Evolutionary conservation across 1,140 invertebrate species (phyloP).

Genomic region (Drosophila bocki): DNA sequence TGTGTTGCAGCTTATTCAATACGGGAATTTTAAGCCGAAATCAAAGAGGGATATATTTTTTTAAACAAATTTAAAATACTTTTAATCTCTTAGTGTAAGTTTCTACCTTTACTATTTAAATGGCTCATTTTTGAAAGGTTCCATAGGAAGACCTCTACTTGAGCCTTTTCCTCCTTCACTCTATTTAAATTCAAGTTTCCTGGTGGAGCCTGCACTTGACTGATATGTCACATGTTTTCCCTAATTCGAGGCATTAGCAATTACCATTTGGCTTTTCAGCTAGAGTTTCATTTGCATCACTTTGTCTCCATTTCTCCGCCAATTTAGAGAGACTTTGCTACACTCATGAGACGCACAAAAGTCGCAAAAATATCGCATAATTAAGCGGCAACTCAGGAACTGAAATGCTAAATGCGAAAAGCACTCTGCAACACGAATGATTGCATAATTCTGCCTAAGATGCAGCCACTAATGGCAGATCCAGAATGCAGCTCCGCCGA

Average conservation of each 20-base stretch:
- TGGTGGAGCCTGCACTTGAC: slow-evolving; percentile 9
- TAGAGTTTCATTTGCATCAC: slow-evolving; percentile 1
- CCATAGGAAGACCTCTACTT: neutral
- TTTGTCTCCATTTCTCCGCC: slow-evolving; percentile 16
- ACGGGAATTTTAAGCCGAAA: neutral
- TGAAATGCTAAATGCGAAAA: slow-evolving; percentile 39
- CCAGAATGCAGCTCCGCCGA: slow-evolving; percentile 31
- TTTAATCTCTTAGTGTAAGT: neutral
- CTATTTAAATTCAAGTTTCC: slow-evolving; percentile 9
- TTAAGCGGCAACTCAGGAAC: slow-evolving; percentile 40
- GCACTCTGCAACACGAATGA: slow-evolving; percentile 32
- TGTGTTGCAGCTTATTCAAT: neutral
- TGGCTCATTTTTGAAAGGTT: neutral
- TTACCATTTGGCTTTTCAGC: slow-evolving; percentile 21
- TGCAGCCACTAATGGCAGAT: slow-evolving; percentile 24
- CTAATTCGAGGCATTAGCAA: slow-evolving; percentile 40
- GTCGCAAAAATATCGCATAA: slow-evolving; percentile 54
- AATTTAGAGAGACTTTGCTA: slow-evolving; percentile 32
- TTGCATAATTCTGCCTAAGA: slow-evolving; percentile 57
- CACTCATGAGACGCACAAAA: slow-evolving; percentile 59
- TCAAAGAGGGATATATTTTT: neutral
- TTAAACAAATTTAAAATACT: no score
- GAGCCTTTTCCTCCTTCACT: slow-evolving; percentile 13
- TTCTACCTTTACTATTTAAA: neutral
- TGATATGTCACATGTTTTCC: slow-evolving; percentile 19